These are phyloP conservation scores for Drosophila rhopaloa DNA, from an alignment of 1,140 invertebrate species.

Conservation along the genomic window DNA sequence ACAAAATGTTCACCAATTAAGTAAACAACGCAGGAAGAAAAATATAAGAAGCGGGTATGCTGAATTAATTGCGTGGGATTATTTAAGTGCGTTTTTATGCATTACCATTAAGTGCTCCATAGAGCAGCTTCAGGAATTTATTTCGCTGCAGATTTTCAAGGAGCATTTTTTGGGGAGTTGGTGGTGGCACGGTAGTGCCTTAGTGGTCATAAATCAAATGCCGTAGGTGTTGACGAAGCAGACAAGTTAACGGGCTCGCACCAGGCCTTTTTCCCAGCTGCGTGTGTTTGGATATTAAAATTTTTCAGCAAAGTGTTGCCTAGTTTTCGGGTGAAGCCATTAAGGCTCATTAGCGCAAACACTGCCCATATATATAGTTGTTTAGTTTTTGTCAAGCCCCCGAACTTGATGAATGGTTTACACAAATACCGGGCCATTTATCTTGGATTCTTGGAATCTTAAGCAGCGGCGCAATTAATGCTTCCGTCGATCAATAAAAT, in stretches of 20 bases:
- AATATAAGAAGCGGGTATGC: slow-evolving; percentile 28
- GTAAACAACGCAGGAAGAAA: slow-evolving; percentile 61
- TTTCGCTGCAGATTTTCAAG: slow-evolving; percentile 63
- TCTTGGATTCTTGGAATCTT: slow-evolving; percentile 15
- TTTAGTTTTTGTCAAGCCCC: slow-evolving; percentile 27
- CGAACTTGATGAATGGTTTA: slow-evolving; percentile 43
- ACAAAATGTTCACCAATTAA: slow-evolving; percentile 83
- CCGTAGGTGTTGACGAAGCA: slow-evolving; percentile 63
- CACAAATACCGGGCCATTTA: slow-evolving; percentile 40
- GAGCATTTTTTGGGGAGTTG: background rate
- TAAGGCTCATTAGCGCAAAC: slow-evolving; percentile 66
- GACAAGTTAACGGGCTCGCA: slow-evolving; percentile 60
- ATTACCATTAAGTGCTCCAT: slow-evolving; percentile 75
- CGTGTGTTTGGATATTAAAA: slow-evolving; percentile 66
- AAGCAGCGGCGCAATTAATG: slow-evolving; percentile 36
- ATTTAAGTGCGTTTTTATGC: slow-evolving; percentile 81
- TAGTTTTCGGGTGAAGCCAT: slow-evolving; percentile 65
- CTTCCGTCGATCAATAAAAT: slow-evolving; percentile 54
- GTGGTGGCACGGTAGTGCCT: background rate
- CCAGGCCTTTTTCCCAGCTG: slow-evolving; percentile 35
- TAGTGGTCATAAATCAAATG: slow-evolving; percentile 66
- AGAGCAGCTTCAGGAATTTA: slow-evolving; percentile 53
- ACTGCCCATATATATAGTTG: slow-evolving; percentile 29
- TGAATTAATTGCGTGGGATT: slow-evolving; percentile 80
- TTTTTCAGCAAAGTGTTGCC: slow-evolving; percentile 70